These are phyloP conservation scores for Phalangium opilio DNA, from an alignment of 2,888 invertebrate species.

Conservation along the genomic window DNA sequence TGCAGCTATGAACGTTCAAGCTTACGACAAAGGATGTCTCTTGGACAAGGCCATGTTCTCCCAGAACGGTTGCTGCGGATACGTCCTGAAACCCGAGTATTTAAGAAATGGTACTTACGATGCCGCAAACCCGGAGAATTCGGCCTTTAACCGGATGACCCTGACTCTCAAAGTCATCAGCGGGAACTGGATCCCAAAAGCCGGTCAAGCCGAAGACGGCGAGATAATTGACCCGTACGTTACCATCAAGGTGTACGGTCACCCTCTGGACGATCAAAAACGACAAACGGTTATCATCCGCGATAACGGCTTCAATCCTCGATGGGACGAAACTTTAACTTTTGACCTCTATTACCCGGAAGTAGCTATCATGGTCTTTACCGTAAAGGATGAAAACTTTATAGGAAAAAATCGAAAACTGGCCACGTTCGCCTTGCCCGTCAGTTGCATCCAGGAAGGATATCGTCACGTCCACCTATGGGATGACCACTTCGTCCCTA, in stretches of 20 bases:
- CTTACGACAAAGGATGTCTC: conserved; percentile 37
- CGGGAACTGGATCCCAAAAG: conserved; percentile 42
- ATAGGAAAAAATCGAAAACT: conserved; percentile 32
- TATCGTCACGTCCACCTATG: not conserved
- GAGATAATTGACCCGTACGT: conserved; percentile 42
- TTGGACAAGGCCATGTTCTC: conserved; percentile 38
- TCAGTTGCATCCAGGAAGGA: conserved; percentile 33
- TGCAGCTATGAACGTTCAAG: conserved; percentile 45
- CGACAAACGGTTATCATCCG: conserved; percentile 35
- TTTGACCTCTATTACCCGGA: conserved; percentile 38
- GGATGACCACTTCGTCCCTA: not conserved
- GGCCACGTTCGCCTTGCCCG: conserved; percentile 35
- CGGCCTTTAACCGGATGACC: not conserved
- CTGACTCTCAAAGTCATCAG: conserved; percentile 35
- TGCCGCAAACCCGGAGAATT: not conserved
- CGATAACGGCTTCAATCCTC: conserved; percentile 44
- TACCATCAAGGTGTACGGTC: conserved; percentile 34
- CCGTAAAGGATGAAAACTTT: conserved; percentile 35
- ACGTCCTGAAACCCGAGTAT: conserved; percentile 41
- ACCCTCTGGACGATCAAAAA: conserved; percentile 33
- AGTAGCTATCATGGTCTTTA: conserved; percentile 37
- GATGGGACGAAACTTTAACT: conserved; percentile 38
- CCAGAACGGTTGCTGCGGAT: conserved; percentile 43
- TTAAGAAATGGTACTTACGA: conserved; percentile 24
- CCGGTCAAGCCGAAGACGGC: conserved; percentile 30